phyloP scores from a whole-genome alignment of 2,113 vertebrate genomes.

The Platysteira castanea region DNA sequence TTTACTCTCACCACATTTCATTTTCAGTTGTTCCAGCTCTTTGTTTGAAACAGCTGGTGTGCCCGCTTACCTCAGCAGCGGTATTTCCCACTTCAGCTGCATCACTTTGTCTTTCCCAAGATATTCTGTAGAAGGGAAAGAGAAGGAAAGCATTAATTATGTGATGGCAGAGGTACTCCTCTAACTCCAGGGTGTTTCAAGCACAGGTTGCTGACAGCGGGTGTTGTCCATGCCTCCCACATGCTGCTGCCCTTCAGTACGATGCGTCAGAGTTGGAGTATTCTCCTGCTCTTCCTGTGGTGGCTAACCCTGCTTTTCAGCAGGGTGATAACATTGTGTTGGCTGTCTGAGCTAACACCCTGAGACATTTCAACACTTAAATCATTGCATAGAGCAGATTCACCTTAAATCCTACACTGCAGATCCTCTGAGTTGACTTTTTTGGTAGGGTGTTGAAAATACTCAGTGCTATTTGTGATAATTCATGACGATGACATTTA shows the following conservation, averaged over 20 bases:
- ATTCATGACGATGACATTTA: fast-evolving
- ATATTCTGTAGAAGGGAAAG: background rate
- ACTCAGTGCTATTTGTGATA: fast-evolving
- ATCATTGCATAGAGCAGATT: background rate
- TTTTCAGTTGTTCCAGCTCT: background rate
- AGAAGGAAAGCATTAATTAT: background rate
- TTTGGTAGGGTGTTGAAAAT: background rate
- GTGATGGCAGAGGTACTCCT: background rate
- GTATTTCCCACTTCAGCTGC: background rate
- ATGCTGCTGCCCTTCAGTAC: background rate
- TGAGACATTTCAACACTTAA: background rate
- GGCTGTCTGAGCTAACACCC: background rate
- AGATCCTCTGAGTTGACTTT: background rate
- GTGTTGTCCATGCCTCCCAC: background rate
- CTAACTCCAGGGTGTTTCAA: background rate
- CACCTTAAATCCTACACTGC: background rate
- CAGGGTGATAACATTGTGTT: background rate
- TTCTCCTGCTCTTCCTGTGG: fast-evolving
- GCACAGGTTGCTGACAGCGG: background rate
- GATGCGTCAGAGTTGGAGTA: fast-evolving
- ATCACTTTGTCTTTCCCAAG: background rate
- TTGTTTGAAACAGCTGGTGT: background rate
- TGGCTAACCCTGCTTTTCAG: background rate
- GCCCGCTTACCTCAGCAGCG: background rate
- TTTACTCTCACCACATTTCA: background rate